phyloP scores from a whole-genome alignment of 2,888 invertebrate species.

The Ceraclea dissimilis region DNA sequence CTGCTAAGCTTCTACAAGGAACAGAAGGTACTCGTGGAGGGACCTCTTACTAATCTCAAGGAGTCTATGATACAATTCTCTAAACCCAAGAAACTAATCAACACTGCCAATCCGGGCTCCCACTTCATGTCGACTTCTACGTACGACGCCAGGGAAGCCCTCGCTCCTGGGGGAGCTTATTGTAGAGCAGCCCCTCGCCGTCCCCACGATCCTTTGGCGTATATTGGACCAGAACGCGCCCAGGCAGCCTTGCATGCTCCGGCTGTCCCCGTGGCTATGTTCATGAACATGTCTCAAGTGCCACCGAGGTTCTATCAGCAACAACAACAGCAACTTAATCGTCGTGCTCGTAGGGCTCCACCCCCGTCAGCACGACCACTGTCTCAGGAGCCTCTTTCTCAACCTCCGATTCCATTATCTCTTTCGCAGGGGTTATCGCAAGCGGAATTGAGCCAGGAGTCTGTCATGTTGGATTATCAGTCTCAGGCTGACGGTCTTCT shows the following conservation, averaged over 20 bases:
- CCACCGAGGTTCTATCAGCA: conserved; percentile 71
- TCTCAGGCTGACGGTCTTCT: conserved; percentile 92
- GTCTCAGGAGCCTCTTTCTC: conserved; percentile 67
- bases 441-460: conserved; percentile 73
- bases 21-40: conserved; percentile 93
- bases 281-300: conserved; percentile 80
- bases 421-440: conserved; percentile 69
- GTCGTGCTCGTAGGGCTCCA: conserved; percentile 32
- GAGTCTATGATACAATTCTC: conserved; percentile 95
- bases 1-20: conserved; percentile 96
- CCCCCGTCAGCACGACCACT: conserved; percentile 38
- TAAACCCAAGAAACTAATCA: conserved; percentile 92
- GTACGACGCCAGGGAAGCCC: conserved; percentile 93
- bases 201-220: conserved; percentile 86
- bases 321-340: conserved; percentile 35
- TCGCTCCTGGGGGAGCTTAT: conserved; percentile 90
- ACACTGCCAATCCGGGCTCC: conserved; percentile 89
- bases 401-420: conserved; percentile 57
- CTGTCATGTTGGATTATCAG: conserved; percentile 76
- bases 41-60: conserved; percentile 93
- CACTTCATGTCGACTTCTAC: conserved; percentile 97
- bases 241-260: conserved; percentile 69
- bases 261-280: conserved; percentile 91
- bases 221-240: conserved; percentile 80
- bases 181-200: conserved; percentile 65